Evolutionary conservation across 2,888 invertebrate genomes (phyloP).

Genomic region (Rapana venosa): DNA sequence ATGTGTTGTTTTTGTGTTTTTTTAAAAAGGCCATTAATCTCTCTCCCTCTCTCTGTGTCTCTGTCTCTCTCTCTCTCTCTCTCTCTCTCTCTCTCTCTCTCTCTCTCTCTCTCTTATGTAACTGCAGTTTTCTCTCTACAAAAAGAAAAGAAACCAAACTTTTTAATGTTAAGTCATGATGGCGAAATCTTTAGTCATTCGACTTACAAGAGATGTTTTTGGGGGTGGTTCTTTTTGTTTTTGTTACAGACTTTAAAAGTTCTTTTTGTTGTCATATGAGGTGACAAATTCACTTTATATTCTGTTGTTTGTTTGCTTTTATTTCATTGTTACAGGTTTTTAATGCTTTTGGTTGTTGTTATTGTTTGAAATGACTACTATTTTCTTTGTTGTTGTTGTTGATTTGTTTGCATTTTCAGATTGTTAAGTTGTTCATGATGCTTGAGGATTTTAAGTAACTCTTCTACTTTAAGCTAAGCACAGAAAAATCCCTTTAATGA

Average conservation of each 20-base stretch:
- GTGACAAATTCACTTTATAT: background rate
- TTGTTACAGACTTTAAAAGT: no score
- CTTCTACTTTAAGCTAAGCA: no score
- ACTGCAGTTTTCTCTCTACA: background rate
- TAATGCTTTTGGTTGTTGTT: background rate
- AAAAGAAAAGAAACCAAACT: background rate
- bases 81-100: constrained; percentile 7
- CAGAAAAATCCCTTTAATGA: no score
- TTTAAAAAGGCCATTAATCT: background rate
- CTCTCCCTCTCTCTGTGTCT: background rate
- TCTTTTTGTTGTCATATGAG: background rate
- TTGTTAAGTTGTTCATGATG: no score
- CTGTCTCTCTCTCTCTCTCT: background rate
- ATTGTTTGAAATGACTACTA: background rate
- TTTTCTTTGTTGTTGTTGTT: no score
- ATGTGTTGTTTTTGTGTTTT: background rate
- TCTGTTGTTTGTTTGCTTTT: background rate
- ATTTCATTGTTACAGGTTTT: background rate
- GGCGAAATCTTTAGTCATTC: no score
- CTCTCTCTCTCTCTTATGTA: background rate
- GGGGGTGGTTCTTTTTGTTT: no score
- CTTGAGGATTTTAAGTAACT: no score
- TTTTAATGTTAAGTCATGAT: background rate
- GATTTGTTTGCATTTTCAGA: no score
- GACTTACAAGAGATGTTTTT: no score